Conservation (phyloP, 2,888 invertebrate species). For the Allophyes oxyacanthae region DNA sequence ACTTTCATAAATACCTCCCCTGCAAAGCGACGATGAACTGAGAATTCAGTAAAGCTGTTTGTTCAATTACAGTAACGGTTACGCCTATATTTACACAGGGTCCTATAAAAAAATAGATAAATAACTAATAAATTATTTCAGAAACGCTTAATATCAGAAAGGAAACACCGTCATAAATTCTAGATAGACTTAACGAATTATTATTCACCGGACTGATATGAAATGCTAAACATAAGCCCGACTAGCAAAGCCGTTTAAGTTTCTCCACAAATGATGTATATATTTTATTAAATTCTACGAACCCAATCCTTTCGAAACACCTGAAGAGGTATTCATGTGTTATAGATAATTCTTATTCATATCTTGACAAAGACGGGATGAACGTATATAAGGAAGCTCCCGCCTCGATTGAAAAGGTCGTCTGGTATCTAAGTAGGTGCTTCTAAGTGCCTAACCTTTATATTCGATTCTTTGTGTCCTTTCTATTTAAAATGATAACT, state of each 20-base stretch:
- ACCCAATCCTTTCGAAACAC: slow-evolving; percentile 26
- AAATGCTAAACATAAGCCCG: slow-evolving; percentile 1
- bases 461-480: slow-evolving; percentile 57
- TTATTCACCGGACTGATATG: too few species aligned
- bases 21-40: too few species aligned
- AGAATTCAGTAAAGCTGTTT: too few species aligned
- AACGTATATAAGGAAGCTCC: slow-evolving; percentile 32
- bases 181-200: too few species aligned
- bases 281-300: slow-evolving; percentile 19
- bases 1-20: too few species aligned
- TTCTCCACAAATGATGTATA: not conserved
- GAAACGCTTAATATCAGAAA: too few species aligned
- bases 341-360: slow-evolving; percentile 52
- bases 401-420: slow-evolving; percentile 42
- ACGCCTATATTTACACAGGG: too few species aligned
- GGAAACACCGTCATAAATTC: too few species aligned
- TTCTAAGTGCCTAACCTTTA: slow-evolving; percentile 39
- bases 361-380: slow-evolving; percentile 40
- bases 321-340: slow-evolving; percentile 47
- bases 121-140: too few species aligned
- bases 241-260: slow-evolving; percentile 2
- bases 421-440: slow-evolving; percentile 45
- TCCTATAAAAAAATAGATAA: slow-evolving; percentile 7
- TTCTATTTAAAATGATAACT: slow-evolving; percentile 61
- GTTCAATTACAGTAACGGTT: too few species aligned